Conservation (phyloP, 2,113 vertebrate species). For the Eudorcas thomsonii region DNA sequence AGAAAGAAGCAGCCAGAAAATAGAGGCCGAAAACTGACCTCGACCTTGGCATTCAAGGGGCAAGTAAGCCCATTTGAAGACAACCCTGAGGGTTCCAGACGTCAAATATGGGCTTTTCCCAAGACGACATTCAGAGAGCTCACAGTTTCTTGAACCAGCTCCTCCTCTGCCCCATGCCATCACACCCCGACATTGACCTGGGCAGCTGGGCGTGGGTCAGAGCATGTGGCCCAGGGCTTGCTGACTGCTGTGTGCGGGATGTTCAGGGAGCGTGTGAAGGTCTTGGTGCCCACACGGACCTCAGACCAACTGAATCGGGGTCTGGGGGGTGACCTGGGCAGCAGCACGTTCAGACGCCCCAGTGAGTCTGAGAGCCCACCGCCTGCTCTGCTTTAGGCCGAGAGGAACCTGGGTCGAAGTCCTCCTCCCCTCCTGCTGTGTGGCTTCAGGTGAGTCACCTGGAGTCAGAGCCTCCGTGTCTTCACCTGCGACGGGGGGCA, state of each 20-base stretch:
- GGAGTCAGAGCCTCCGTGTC: background rate
- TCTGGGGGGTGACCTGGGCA: too few species aligned
- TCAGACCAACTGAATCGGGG: background rate
- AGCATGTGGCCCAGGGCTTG: background rate
- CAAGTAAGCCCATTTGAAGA: background rate
- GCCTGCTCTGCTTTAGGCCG: fast-evolving
- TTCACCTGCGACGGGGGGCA: background rate
- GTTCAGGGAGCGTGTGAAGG: fast-evolving
- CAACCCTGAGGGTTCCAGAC: background rate
- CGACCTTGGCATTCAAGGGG: background rate
- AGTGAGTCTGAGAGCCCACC: background rate
- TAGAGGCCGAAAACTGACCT: background rate
- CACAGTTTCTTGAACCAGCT: background rate
- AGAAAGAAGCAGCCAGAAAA: background rate
- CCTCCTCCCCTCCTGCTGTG: background rate
- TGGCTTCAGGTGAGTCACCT: background rate
- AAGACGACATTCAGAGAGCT: background rate
- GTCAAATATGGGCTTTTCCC: background rate
- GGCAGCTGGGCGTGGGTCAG: fast-evolving
- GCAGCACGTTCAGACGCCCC: background rate
- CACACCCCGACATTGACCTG: background rate
- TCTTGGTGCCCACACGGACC: background rate
- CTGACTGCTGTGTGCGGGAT: background rate
- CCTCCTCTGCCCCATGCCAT: background rate
- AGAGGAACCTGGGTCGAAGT: background rate